Conservation (phyloP, 2,113 vertebrate species). For the Burhinus bistriatus region DNA sequence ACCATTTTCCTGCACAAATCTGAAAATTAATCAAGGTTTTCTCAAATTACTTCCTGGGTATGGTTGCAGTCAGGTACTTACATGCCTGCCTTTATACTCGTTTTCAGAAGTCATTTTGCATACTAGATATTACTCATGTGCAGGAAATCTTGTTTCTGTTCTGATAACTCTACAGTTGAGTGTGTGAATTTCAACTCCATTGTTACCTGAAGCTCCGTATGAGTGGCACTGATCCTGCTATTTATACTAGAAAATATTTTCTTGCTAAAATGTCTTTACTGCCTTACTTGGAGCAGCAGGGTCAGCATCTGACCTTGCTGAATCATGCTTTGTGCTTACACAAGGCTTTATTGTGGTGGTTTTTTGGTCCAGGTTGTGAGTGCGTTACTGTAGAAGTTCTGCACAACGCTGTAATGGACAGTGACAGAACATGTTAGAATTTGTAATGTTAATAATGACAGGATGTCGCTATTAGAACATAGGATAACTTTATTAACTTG, state of each 20-base stretch:
- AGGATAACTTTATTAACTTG: background rate
- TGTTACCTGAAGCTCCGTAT: background rate
- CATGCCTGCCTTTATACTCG: background rate
- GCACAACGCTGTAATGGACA: background rate
- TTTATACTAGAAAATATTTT: background rate
- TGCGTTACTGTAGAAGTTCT: background rate
- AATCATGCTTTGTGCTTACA: background rate
- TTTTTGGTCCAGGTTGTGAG: background rate
- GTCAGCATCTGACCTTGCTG: background rate
- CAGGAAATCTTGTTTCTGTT: background rate
- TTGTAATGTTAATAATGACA: background rate
- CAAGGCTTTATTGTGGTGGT: background rate
- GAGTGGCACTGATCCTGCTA: background rate
- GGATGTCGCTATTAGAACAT: accelerated
- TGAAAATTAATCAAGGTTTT: background rate
- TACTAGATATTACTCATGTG: background rate
- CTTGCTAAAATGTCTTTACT: background rate
- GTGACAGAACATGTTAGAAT: background rate
- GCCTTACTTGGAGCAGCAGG: background rate
- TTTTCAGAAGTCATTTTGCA: background rate
- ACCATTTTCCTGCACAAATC: background rate
- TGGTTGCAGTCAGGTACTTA: background rate
- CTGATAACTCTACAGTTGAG: background rate
- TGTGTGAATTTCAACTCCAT: background rate
- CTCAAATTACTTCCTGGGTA: background rate